Conservation (phyloP, 2,113 vertebrate species). For the Seriola quinqueradiata region DNA sequence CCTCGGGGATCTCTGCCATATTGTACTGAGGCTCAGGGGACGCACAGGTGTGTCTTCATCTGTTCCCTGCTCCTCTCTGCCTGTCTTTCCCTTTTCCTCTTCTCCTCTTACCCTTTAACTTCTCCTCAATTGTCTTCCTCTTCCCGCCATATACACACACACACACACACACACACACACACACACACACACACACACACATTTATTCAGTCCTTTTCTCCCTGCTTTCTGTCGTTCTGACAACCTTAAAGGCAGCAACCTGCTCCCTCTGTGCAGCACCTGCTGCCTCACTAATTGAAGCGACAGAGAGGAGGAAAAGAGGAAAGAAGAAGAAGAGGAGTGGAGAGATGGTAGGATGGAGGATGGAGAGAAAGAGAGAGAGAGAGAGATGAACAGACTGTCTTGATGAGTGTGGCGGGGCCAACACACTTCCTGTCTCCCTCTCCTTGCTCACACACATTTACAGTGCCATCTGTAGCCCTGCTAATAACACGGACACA, state of each 20-base stretch:
- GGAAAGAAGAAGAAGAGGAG: slow-evolving; percentile 39
- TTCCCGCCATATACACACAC: slow-evolving; percentile 28
- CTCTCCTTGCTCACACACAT: slow-evolving; percentile 43
- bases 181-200: slow-evolving; percentile 5
- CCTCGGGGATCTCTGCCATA: slow-evolving; percentile 64
- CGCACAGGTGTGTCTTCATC: slow-evolving; percentile 78
- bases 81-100: slow-evolving; percentile 12
- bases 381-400: slow-evolving; percentile 65
- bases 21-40: slow-evolving; percentile 60
- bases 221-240: slow-evolving; percentile 57
- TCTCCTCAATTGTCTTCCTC: slow-evolving; percentile 29
- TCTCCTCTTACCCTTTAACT: slow-evolving; percentile 43
- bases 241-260: slow-evolving; percentile 72
- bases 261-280: slow-evolving; percentile 66
- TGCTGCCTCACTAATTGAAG: slow-evolving; percentile 75
- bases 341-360: slow-evolving; percentile 30
- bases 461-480: slow-evolving; percentile 71
- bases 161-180: neutral
- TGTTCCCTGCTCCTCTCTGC: slow-evolving; percentile 43
- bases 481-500: slow-evolving; percentile 43
- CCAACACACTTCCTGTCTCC: slow-evolving; percentile 52
- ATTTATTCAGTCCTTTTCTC: slow-evolving; percentile 7
- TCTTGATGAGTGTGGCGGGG: slow-evolving; percentile 60
- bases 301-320: slow-evolving; percentile 40
- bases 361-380: slow-evolving; percentile 45